Evolutionary conservation across 1,140 invertebrate species (phyloP), one percentile per base, ranked within the genome.

Genomic region (Mamestra configurata): DNA sequence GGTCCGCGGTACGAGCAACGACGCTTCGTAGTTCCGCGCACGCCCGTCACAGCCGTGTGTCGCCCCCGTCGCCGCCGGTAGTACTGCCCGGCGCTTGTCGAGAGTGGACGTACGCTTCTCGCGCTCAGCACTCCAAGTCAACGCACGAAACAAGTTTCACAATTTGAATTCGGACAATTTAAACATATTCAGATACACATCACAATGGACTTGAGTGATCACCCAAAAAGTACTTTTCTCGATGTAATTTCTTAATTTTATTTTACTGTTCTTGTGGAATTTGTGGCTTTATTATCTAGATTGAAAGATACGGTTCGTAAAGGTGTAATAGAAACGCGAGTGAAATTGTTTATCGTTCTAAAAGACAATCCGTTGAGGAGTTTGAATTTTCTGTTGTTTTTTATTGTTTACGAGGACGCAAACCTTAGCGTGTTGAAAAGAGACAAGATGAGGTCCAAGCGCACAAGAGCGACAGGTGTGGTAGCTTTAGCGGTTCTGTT

Each of bases 391-490:
- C 84, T 87, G 82, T 92, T 93, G 86, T 92, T 88, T 90, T 87
- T 80, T 88, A 81, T 90, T 89, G 82, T 88, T 89, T 88, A 88
- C 85, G 87, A 88, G 88, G 86, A 91, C 89, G 82, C 82, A 85
- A 80, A 86, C 85, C 82, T 85, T 85, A 82, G 82, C 83, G 88
- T 87, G 92, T 93, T 85, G 76, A 91, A 94, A 89, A 94, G 92
- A 90, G 93, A 94, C 92, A 92, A 91, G 72, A 94, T 94, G 93
- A 92, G 82, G 89, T 83, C 85, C 80, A 85, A 82, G 55, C 86
- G 86, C 76, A 88, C 79, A 80, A 83, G 92, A 90, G 89, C 90
- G 92, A 94, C 92, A 94, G 92, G 93, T 94, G 93, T 90, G 90
- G 90, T 83, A 86, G 90, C 89, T 82, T 85, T 94, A 80, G 93